Percentiles rank a stretch among this genome's conserved stretches.
phyloP scores from a whole-genome alignment of 2,113 vertebrate species.

The Lasiurus cinereus region DNA sequence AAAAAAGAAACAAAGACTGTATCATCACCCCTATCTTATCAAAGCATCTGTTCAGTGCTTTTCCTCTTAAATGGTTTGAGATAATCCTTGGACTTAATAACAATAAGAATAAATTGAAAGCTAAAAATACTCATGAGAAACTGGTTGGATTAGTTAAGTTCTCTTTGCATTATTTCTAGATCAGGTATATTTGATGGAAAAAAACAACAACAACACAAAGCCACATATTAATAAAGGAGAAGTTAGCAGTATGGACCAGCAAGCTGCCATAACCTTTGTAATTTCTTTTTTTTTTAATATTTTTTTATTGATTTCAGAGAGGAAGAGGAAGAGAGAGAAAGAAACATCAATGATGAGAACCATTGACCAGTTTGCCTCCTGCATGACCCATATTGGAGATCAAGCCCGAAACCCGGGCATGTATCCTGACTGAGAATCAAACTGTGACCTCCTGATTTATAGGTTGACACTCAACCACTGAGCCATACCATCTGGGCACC shows the following conservation, averaged over 20 bases:
- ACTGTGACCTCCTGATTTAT: too few species aligned
- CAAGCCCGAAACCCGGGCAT: too few species aligned
- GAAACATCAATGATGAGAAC: too few species aligned
- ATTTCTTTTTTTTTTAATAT: background rate
- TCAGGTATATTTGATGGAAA: background rate
- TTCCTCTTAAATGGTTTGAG: background rate
- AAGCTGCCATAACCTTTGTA: background rate
- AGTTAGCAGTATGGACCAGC: background rate
- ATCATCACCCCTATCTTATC: background rate
- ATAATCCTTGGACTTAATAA: constrained; percentile 33
- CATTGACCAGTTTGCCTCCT: too few species aligned
- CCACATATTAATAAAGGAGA: background rate
- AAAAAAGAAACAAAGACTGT: too few species aligned
- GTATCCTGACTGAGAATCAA: too few species aligned
- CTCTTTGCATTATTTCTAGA: background rate
- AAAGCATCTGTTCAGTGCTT: background rate
- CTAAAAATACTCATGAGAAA: constrained; percentile 43
- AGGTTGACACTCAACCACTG: too few species aligned
- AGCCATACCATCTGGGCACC: too few species aligned
- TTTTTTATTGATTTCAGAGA: too few species aligned
- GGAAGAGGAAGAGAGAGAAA: too few species aligned
- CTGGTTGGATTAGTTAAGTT: background rate
- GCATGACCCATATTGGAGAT: too few species aligned
- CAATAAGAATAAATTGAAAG: constrained; percentile 41
- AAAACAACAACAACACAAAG: background rate